A percentile compares a stretch with the other conserved stretches of the same genome.
Evolutionary conservation across 2,113 vertebrate species (phyloP).

Genomic region (Cepphus grylle): DNA sequence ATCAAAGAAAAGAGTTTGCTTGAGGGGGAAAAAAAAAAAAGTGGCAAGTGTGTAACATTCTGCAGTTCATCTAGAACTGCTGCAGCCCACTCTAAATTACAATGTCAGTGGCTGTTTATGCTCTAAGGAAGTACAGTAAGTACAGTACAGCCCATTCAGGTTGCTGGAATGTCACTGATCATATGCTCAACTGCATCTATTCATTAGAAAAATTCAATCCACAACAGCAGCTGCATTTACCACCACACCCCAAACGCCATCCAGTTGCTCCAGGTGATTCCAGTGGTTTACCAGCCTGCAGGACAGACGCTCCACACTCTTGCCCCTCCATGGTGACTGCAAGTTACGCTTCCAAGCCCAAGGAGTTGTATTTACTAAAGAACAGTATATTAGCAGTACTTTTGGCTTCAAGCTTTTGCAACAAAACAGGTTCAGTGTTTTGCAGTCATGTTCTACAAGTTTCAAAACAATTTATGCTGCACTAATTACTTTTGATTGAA

Average conservation of each 20-base stretch:
- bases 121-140: constrained; percentile 36
- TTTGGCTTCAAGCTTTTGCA: neutral
- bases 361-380: neutral
- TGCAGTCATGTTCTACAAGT: neutral
- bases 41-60: neutral
- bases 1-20: neutral
- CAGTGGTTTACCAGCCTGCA: neutral
- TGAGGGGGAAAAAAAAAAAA: neutral
- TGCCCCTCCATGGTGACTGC: neutral
- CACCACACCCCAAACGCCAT: neutral
- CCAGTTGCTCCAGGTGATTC: constrained; percentile 47
- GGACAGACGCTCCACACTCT: neutral
- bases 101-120: constrained; percentile 19
- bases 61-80: neutral
- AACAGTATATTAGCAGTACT: neutral
- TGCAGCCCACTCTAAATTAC: neutral
- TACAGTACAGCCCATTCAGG: constrained; percentile 57
- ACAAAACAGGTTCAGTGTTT: neutral
- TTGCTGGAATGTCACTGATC: constrained; percentile 57
- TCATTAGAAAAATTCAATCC: constrained; percentile 37
- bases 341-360: neutral
- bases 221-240: constrained; percentile 45
- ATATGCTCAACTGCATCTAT: constrained; percentile 57
- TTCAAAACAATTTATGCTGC: neutral
- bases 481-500: constrained; percentile 14